A percentile compares a stretch with the other conserved stretches of the same genome.
These are phyloP conservation scores for Epistrophella euchroma DNA, from an alignment of 2,888 invertebrate species.

Conservation along the genomic window DNA sequence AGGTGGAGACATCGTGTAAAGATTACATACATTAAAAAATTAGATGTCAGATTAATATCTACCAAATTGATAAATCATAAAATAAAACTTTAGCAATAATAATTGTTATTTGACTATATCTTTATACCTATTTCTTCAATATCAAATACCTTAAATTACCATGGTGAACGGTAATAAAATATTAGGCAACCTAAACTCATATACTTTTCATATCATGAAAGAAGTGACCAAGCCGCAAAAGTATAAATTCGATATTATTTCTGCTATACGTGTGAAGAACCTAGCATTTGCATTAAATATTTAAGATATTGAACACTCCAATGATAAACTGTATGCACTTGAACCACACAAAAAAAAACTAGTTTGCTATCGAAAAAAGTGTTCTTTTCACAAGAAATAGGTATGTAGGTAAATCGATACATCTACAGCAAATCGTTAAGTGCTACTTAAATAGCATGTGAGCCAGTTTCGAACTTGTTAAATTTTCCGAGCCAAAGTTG, in stretches of 20 bases:
- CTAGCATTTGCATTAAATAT: slow-evolving; percentile 16
- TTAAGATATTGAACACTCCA: slow-evolving; percentile 19
- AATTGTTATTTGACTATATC: no score
- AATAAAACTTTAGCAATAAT: no score
- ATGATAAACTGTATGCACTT: slow-evolving; percentile 37
- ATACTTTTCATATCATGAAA: neutral
- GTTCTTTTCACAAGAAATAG: neutral
- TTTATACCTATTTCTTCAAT: neutral
- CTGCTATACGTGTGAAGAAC: neutral
- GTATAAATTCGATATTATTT: neutral
- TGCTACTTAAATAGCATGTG: slow-evolving; percentile 5
- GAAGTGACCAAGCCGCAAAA: neutral
- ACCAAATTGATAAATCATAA: no score
- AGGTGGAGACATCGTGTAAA: no score
- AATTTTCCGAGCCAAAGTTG: slow-evolving; percentile 38
- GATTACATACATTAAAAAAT: no score
- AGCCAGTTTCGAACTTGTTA: slow-evolving; percentile 12
- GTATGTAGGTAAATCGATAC: slow-evolving; percentile 11
- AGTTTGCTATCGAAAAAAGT: slow-evolving; percentile 34
- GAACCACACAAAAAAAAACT: slow-evolving; percentile 37
- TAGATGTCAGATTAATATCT: no score
- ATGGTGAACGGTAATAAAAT: slow-evolving; percentile 13
- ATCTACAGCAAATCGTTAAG: neutral
- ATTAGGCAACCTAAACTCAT: neutral
- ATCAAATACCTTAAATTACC: slow-evolving; percentile 1